Conservation (phyloP, 2,888 invertebrate genomes). For the Atrina japonica region DNA sequence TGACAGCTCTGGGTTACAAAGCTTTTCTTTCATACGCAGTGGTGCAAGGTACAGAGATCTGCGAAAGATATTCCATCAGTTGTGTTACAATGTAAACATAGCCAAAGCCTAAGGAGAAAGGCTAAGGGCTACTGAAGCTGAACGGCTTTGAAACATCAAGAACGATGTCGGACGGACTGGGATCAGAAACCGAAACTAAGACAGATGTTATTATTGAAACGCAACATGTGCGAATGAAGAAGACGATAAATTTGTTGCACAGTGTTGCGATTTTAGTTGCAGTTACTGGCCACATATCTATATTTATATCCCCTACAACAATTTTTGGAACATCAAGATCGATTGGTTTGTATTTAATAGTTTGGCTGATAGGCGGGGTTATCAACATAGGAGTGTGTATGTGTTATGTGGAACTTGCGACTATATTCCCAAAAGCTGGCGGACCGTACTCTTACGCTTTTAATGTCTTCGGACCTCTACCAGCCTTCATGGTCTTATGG, state of each 20-base stretch:
- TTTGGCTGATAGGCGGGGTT: conserved; percentile 96
- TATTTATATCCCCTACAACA: conserved; percentile 98
- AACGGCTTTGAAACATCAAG: no score
- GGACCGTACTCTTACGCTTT: conserved; percentile 89
- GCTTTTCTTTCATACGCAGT: no score
- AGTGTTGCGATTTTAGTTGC: conserved; percentile 71
- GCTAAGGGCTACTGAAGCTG: no score
- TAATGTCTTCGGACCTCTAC: conserved; percentile 82
- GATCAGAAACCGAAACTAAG: no score
- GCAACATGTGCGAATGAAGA: conserved; percentile 58
- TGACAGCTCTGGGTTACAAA: no score
- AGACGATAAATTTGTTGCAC: conserved; percentile 67
- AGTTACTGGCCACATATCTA: conserved; percentile 80
- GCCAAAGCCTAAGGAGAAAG: no score
- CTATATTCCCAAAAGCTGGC: conserved; percentile 89
- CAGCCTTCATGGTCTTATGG: conserved; percentile 84
- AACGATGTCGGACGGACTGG: no score
- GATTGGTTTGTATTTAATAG: conserved; percentile 95
- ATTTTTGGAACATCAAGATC: conserved; percentile 92
- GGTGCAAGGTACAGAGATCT: no score
- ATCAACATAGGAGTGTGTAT: conserved; percentile 84
- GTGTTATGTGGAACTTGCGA: conserved; percentile 90
- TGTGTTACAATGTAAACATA: no score
- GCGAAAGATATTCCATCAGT: no score
- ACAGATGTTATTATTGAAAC: conserved; percentile 12